Percentiles rank a stretch among this genome's conserved stretches.
phyloP scores from a whole-genome alignment of 2,797 vertebrate genomes.

The Pantherophis vulpinus region DNA sequence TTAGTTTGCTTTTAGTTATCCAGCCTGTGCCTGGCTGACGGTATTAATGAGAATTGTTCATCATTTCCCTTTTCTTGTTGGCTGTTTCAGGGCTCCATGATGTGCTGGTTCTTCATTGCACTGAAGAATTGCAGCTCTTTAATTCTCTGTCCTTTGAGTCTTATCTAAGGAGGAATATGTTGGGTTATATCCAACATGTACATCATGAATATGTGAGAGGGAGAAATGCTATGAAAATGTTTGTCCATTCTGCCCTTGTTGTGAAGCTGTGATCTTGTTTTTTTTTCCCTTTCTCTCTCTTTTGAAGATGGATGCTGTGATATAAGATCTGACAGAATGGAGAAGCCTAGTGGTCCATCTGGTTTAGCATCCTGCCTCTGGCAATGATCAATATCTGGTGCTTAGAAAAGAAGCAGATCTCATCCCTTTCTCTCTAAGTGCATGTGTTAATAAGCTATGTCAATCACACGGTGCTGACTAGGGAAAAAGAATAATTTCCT shows the following conservation, averaged over 20 bases:
- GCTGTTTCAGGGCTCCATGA: neutral
- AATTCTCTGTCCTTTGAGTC: neutral
- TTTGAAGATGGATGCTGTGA: neutral
- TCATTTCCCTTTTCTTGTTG: neutral
- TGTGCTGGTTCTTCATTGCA: neutral
- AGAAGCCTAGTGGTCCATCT: neutral
- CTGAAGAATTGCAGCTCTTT: neutral
- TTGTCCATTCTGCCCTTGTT: neutral
- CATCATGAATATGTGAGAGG: neutral
- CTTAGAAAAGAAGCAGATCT: constrained; percentile 16
- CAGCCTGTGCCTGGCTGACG: neutral
- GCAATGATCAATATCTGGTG: constrained; percentile 41
- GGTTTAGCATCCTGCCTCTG: constrained; percentile 13
- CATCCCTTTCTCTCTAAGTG: neutral
- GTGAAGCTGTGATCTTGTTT: neutral
- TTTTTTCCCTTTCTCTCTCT: rapidly evolving
- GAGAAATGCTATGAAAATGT: neutral
- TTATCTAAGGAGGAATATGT: neutral
- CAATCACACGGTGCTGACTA: neutral
- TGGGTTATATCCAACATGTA: neutral
- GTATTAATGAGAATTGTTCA: neutral
- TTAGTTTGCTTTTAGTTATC: neutral
- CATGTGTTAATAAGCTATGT: constrained; percentile 19
- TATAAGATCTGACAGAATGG: neutral
- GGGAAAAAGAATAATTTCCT: neutral